These are phyloP conservation scores for Limnephilus marmoratus DNA, from an alignment of 2,888 invertebrate species.

Conservation along the genomic window DNA sequence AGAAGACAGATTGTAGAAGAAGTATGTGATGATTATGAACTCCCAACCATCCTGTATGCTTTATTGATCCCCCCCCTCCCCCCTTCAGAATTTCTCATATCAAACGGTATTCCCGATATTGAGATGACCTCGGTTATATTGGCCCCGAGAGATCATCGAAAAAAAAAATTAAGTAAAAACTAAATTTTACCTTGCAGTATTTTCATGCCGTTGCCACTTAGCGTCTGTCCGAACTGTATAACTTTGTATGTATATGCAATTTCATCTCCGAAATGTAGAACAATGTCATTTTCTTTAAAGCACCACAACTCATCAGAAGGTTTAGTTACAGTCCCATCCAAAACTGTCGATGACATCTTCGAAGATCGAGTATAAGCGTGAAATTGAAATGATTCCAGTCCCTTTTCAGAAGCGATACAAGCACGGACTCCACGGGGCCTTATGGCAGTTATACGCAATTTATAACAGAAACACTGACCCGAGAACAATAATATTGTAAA, in stretches of 20 bases:
- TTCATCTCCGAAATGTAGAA: background rate
- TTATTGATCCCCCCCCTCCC: background rate
- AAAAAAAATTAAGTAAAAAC: background rate
- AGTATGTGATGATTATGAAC: too few species aligned
- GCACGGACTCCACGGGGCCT: constrained; percentile 11
- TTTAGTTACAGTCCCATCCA: background rate
- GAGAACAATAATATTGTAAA: background rate
- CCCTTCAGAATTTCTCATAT: background rate
- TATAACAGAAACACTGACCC: background rate
- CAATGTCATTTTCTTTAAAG: background rate
- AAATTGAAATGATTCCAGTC: background rate
- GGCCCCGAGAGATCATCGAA: background rate
- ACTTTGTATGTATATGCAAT: constrained; percentile 32
- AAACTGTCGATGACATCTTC: background rate
- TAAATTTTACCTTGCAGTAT: constrained; percentile 7
- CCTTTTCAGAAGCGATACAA: constrained; percentile 16
- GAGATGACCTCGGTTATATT: background rate
- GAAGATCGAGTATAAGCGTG: background rate
- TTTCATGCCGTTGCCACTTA: background rate
- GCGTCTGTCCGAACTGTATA: background rate
- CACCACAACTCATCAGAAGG: constrained; percentile 43
- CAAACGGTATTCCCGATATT: background rate
- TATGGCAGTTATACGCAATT: background rate
- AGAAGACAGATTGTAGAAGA: background rate
- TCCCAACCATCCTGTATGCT: background rate